phyloP scores from a whole-genome alignment of 2,888 invertebrate species.

The Chrysolina haemoptera region DNA sequence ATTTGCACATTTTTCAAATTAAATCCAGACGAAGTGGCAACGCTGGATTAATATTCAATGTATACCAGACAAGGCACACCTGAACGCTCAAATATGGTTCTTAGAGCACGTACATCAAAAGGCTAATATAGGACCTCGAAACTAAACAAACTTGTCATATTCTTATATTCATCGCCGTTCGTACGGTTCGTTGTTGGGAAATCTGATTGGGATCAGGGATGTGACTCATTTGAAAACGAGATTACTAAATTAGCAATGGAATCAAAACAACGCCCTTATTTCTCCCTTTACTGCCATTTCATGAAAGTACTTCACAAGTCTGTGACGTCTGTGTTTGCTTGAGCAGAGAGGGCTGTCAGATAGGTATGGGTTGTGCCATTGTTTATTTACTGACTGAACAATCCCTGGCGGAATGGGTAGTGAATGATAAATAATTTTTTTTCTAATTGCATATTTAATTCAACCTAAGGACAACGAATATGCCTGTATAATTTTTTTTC shows the following conservation, averaged over 20 bases:
- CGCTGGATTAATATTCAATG: neutral
- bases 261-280: slow-evolving; percentile 33
- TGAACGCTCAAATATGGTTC: neutral
- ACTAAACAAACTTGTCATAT: slow-evolving; percentile 3
- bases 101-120: neutral
- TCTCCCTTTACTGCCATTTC: slow-evolving; percentile 29
- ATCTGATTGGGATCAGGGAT: slow-evolving; percentile 38
- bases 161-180: neutral
- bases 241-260: slow-evolving; percentile 39
- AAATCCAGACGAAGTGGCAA: neutral
- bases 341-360: neutral
- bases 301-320: neutral
- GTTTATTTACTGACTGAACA: too few relatives aligned
- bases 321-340: neutral
- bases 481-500: too few relatives aligned
- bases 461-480: too few relatives aligned
- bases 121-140: slow-evolving; percentile 18
- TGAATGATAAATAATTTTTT: too few relatives aligned
- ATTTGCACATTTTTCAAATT: neutral
- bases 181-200: slow-evolving; percentile 36
- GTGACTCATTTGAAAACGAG: slow-evolving; percentile 46
- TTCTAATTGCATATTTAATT: too few relatives aligned
- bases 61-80: neutral
- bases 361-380: neutral
- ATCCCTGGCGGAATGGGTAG: too few relatives aligned